A percentile compares a stretch with the other conserved stretches of the same genome.
These are phyloP conservation scores for Cyphomyrmex costatus DNA, from an alignment of 1,140 invertebrate genomes.

Conservation along the genomic window DNA sequence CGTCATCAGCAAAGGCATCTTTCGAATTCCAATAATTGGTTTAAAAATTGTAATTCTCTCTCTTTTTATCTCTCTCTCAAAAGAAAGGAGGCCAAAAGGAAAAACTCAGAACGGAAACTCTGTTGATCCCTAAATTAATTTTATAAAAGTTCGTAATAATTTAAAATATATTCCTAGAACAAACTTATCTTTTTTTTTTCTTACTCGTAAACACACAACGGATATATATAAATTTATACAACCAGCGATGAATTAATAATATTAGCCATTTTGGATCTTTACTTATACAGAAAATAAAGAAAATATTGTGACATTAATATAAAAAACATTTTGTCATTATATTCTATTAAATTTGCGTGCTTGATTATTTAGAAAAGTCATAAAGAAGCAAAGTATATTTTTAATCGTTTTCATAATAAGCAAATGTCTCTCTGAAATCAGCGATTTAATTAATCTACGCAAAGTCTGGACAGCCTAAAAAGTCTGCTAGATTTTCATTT, in stretches of 20 bases:
- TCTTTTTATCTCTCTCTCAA: no score
- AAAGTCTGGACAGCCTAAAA: background rate
- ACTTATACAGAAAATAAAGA: background rate
- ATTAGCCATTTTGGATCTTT: background rate
- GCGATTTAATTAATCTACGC: background rate
- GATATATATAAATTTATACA: background rate
- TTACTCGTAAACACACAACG: background rate
- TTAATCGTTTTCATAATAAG: background rate
- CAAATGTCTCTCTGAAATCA: background rate
- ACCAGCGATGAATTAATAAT: background rate
- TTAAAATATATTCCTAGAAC: background rate
- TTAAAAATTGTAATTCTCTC: background rate
- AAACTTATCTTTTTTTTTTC: background rate
- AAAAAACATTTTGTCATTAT: background rate
- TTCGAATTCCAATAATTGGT: constrained; percentile 13
- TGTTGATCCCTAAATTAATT: background rate
- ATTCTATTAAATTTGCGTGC: background rate
- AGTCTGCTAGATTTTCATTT: background rate
- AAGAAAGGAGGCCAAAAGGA: background rate
- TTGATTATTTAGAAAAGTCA: background rate
- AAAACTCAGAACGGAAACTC: background rate
- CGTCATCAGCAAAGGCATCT: constrained; percentile 26
- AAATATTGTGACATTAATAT: background rate
- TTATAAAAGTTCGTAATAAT: constrained; percentile 13
- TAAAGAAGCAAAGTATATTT: background rate